Evolutionary conservation across 2,888 invertebrate species (phyloP).

Genomic region (Ophion costatus): DNA sequence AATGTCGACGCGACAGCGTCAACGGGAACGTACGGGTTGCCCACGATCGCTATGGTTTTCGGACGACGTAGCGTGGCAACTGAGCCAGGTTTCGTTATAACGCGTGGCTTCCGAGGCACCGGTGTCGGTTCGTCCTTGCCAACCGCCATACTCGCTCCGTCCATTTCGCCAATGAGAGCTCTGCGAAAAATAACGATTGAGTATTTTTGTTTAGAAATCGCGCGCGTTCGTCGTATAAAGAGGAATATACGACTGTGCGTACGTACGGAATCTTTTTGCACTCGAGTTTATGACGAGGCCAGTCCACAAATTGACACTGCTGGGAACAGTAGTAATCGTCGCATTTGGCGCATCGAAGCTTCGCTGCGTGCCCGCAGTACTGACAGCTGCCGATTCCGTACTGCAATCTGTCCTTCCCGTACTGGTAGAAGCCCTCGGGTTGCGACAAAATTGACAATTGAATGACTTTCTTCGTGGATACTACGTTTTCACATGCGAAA

Average conservation of each 20-base stretch:
- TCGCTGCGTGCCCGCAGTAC: slow-evolving; percentile 61
- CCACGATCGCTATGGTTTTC: background rate
- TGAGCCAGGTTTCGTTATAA: slow-evolving; percentile 7
- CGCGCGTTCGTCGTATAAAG: background rate
- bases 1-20: background rate
- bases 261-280: slow-evolving; percentile 78
- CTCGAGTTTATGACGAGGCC: slow-evolving; percentile 75
- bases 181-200: slow-evolving; percentile 17
- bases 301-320: slow-evolving; percentile 77
- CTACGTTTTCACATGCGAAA: background rate
- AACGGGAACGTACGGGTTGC: background rate
- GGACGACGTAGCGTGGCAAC: slow-evolving; percentile 47
- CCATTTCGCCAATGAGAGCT: slow-evolving; percentile 24
- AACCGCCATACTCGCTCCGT: background rate
- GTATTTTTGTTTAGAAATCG: background rate
- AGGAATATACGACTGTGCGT: background rate
- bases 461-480: background rate
- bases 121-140: slow-evolving; percentile 17
- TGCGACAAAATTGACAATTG: background rate
- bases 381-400: slow-evolving; percentile 67
- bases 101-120: slow-evolving; percentile 29
- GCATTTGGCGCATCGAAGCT: slow-evolving; percentile 73
- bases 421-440: slow-evolving; percentile 74
- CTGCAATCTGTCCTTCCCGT: slow-evolving; percentile 68
- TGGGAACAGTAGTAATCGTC: slow-evolving; percentile 76